Conservation (phyloP, 2,797 vertebrate genomes). For the Pseudotriccus pelzelni region DNA sequence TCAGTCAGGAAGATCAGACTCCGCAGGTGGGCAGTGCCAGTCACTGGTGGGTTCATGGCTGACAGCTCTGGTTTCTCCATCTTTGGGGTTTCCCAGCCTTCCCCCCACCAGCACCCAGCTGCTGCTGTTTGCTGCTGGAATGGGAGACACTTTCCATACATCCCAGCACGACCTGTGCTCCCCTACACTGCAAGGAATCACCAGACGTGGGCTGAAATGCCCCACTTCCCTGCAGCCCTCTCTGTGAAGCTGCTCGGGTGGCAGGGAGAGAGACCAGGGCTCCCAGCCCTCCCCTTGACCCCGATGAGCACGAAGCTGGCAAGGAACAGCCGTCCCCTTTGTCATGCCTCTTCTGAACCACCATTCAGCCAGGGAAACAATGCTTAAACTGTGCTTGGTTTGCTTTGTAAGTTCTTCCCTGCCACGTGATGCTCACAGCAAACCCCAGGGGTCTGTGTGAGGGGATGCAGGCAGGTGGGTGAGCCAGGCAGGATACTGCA, state of each 20-base stretch:
- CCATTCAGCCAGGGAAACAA: slow-evolving; percentile 23
- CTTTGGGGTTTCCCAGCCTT: neutral
- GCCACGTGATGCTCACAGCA: neutral
- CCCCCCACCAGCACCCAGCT: neutral
- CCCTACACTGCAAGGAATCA: fast-evolving
- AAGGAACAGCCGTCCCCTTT: neutral
- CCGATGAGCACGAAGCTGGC: fast-evolving
- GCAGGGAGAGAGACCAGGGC: neutral
- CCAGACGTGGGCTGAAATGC: neutral
- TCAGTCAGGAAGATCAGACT: neutral
- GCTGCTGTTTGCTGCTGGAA: neutral
- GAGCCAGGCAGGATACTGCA: neutral
- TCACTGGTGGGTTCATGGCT: fast-evolving
- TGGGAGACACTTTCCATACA: fast-evolving
- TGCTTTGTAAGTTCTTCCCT: neutral
- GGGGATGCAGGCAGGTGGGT: neutral
- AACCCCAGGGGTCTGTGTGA: fast-evolving
- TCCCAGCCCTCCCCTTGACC: neutral
- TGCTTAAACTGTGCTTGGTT: neutral
- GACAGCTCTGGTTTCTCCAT: neutral
- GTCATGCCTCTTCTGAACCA: neutral
- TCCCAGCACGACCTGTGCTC: fast-evolving
- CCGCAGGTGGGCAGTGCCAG: fast-evolving
- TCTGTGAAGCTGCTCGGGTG: neutral
- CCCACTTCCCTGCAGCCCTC: neutral